Percentiles rank a stretch among this genome's conserved stretches.
phyloP scores from a whole-genome alignment of 2,888 invertebrate genomes.

The Mactromeris polynyma region DNA sequence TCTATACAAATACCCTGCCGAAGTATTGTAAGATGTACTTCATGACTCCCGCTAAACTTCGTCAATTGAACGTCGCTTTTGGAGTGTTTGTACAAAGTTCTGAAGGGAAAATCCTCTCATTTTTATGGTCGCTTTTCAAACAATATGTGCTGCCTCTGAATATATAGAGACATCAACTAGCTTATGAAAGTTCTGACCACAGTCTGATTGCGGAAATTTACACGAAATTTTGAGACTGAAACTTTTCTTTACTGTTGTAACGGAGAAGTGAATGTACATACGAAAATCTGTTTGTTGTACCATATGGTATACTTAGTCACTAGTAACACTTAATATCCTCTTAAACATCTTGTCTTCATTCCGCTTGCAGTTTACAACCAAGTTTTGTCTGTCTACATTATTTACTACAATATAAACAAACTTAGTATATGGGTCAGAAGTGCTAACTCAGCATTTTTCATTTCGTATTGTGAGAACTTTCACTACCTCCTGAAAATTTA shows the following conservation, averaged over 20 bases:
- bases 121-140: not conserved
- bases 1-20: not conserved
- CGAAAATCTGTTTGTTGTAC: not conserved
- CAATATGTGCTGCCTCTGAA: not conserved
- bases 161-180: not conserved
- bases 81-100: not conserved
- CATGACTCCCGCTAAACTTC: too few species aligned
- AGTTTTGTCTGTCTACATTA: not conserved
- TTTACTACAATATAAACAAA: constrained; percentile 10
- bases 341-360: not conserved
- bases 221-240: too few species aligned
- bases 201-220: too few species aligned
- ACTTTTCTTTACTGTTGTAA: too few species aligned
- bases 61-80: not conserved
- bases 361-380: not conserved
- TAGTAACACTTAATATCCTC: not conserved
- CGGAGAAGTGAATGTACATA: too few species aligned
- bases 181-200: too few species aligned
- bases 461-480: too few species aligned
- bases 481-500: too few species aligned
- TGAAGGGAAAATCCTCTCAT: not conserved
- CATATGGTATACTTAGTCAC: not conserved
- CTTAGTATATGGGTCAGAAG: not conserved
- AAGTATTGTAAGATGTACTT: too few species aligned
- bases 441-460: too few species aligned